phyloP scores from a whole-genome alignment of 2,888 invertebrate species.

The Sminthurides aquaticus region DNA sequence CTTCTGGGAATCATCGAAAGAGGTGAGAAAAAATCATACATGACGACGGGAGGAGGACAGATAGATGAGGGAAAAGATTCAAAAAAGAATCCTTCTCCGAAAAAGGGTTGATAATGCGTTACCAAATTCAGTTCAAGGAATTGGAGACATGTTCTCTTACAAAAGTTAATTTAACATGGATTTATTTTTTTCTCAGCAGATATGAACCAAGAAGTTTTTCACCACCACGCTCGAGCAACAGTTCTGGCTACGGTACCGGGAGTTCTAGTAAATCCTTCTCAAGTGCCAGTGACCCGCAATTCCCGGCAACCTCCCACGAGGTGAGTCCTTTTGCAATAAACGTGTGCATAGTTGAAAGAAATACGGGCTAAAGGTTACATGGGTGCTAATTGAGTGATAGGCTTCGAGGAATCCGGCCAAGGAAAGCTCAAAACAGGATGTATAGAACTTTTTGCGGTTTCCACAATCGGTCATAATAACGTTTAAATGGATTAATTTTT shows the following conservation, averaged over 20 bases:
- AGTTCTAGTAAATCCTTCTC: constrained; percentile 50
- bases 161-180: no score
- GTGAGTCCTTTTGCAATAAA: constrained; percentile 44
- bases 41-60: no score
- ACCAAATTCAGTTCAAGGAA: no score
- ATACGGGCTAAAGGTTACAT: background rate
- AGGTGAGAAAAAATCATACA: constrained; percentile 45
- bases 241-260: constrained; percentile 77
- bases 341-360: background rate
- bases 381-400: no score
- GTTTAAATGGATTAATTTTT: no score
- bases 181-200: constrained; percentile 9
- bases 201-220: constrained; percentile 62
- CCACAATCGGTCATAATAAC: no score
- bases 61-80: background rate
- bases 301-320: constrained; percentile 48
- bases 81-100: no score
- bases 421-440: no score
- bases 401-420: no score
- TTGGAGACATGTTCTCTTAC: no score
- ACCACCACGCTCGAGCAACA: constrained; percentile 71
- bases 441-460: no score
- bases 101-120: no score
- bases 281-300: constrained; percentile 46
- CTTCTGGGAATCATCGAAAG: constrained; percentile 57